Evolutionary conservation across 2,797 vertebrate genomes (phyloP), one percentile per base, ranked within the genome.

Genomic region (Sphaeramia orbicularis): DNA sequence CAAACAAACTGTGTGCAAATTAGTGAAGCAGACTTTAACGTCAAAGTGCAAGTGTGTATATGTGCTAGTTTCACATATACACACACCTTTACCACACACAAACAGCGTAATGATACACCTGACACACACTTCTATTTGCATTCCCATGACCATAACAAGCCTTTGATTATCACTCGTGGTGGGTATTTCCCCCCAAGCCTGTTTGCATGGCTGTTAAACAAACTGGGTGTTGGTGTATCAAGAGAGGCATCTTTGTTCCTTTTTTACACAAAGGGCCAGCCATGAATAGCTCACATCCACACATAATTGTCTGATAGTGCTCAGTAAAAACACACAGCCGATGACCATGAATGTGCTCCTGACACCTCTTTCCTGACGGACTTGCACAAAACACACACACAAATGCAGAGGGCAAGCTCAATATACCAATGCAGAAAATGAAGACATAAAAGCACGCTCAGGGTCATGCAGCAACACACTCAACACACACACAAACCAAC

Each of bases 141-240:
- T 90, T 90, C 83, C 81, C 84, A 89, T 88, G 86, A 89, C 83
- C 80, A 90, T 85, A 89, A 89, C 83, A 83, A 88, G 72, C 66
- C 80, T 90, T 87, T 88, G 87, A 90, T 89, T 88, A 87, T 90
- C 76, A 76, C 78, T 84, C 59, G 61, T 80, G 85, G 81, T 85
- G 80, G 85, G 81, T 86, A 88, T 83, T 88, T 87, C 82, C 89
- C 86, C 84, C 63, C 61, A 32, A 74, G 72, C 74, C 70, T 81
- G 74, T 92, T 92, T 92, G 90, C 84, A 86, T 89, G 87, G 88
- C 83, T 91, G 78, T 87, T 88, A 90, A 87, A 76, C 87, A 90
- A 87, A 89, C 89, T 76, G 79, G 79, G 55, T 86, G 79, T 86
- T 85, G 75, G 78, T 86, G 76, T 85, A 84, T 89, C 77, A 53